Evolutionary conservation across 2,113 vertebrate species (phyloP).

Genomic region (Gadus chalcogrammus): DNA sequence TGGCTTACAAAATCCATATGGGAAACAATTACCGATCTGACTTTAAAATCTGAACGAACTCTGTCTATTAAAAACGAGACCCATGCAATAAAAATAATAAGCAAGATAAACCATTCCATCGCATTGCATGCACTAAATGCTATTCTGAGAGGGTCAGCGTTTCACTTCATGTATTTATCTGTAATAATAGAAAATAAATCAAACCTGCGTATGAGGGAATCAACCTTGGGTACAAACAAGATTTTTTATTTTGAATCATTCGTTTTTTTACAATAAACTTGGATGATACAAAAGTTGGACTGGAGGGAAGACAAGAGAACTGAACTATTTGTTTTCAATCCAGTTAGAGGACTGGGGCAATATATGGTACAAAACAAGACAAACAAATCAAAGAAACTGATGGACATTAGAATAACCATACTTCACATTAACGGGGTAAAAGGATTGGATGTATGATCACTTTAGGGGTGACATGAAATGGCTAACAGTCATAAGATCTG

Average conservation of each 20-base stretch:
- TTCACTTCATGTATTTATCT: no score
- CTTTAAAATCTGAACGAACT: no score
- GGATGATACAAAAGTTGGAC: constrained; percentile 49
- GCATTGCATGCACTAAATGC: no score
- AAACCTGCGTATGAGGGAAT: not conserved
- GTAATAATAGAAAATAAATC: no score
- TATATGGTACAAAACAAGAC: not conserved
- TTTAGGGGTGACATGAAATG: not conserved
- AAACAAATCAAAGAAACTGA: constrained; percentile 14
- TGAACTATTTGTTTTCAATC: no score
- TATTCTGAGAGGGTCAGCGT: no score
- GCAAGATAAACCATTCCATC: no score
- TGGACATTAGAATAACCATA: constrained; percentile 7
- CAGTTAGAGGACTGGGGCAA: no score
- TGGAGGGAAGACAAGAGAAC: constrained; percentile 2
- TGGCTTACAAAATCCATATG: no score
- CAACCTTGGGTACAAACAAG: constrained; percentile 40
- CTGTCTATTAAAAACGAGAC: no score
- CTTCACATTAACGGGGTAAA: constrained; percentile 10
- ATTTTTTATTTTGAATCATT: constrained; percentile 47
- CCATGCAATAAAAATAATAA: no score
- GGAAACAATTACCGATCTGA: no score
- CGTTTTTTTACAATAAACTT: constrained; percentile 48
- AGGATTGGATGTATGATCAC: not conserved
- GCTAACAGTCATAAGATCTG: not conserved